Base-by-base conservation (phyloP, 2,888 invertebrate genomes). In the Ormia ochracea region DNA sequence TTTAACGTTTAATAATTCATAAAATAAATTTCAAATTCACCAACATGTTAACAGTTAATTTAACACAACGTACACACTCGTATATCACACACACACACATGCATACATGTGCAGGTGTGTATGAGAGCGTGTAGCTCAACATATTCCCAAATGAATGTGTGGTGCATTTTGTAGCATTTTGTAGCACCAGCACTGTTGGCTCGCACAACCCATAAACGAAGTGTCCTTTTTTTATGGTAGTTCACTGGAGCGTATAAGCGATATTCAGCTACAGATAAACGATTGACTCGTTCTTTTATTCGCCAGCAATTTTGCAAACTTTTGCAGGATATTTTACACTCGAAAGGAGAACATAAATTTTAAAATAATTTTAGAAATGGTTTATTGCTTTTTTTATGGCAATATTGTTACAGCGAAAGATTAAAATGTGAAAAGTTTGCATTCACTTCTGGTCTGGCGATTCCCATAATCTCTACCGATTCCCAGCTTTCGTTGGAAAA, bases 211-310 rank as follows among this genome's bases (percentile, higher is more conserved):
- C n/a, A n/a, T 14, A 36, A 33, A 26, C 7, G 36, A 38, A 52
- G 59, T 28, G 52, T 69, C 69, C 76, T 76, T 76, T 54, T 54
- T 54, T 14, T n/a, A 33, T 36, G n/a, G n/a, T 1, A 36, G 54
- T 45, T 36, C 21, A 61, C 12, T 38, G 38, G 12, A 63, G 63
- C 63, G 61, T 63, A 69, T 76, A 21, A 76, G 54, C 36, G 43
- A 26, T 59, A 48, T 26, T 48, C 21, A 26, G 19, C 4, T 21
- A 43, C 19, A 19, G 19, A 21, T 21, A 19, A 43, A 10, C 19
- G 9, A 6, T 10, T 19, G 19, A 7, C 19, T 9, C 21, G 21
- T 43, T 19, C 7, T 3, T 19, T 43, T 19, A 21, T 19, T 43
- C 19, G 41, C 4, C 5, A 21, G 23, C 5, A 21, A 17, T 41